Evolutionary conservation across 2,888 invertebrate genomes (phyloP), one percentile per base, ranked within the genome.

Genomic region (Tribolium freemani): DNA sequence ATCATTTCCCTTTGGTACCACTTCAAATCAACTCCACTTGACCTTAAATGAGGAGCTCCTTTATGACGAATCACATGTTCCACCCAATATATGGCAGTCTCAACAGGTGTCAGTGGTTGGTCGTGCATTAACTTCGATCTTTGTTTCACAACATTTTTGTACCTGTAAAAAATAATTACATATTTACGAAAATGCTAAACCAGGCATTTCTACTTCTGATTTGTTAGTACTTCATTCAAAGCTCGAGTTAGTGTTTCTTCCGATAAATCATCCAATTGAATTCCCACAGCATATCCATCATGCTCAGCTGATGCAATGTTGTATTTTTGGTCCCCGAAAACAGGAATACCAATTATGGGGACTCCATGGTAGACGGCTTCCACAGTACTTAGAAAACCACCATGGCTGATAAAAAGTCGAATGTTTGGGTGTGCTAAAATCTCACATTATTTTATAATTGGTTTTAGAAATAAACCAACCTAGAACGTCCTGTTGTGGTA

Each of bases 381-480:
- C 75, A 88, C 88, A 10, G 88, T 84, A 72, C 89, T 89, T 78
- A 90, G 86, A 53, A 89, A 84, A 0, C 90, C 91, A 31, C 90
- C 90, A 77, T 90, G 88, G 9, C 89, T 89, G 68, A 91, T 88
- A 74, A 91, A 90, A 0, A 89, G 79, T 71, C 86, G 87, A 0
- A 90, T 86, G 61, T 89, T 89, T 1, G 85, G 84, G 81, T 90
- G 90, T 3, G 87, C 88, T 89, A 13, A 75, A 67, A 45, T 1
- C 2, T 20, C 4, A 10, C 31, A 38, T 10, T 31, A 56, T 26
- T 10, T 9, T 11, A 2, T 6, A 3, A 9, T 31, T 8, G 16
- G 5, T 30, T 31, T 9, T 20, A 13, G 5, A 13, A 9, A 3
- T 1, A 67, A 45, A 31, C 70, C 69, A 11, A 74, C 74, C 69